These are phyloP conservation scores for Cardiocondyla obscurior DNA, from an alignment of 1,140 invertebrate species.

Conservation along the genomic window DNA sequence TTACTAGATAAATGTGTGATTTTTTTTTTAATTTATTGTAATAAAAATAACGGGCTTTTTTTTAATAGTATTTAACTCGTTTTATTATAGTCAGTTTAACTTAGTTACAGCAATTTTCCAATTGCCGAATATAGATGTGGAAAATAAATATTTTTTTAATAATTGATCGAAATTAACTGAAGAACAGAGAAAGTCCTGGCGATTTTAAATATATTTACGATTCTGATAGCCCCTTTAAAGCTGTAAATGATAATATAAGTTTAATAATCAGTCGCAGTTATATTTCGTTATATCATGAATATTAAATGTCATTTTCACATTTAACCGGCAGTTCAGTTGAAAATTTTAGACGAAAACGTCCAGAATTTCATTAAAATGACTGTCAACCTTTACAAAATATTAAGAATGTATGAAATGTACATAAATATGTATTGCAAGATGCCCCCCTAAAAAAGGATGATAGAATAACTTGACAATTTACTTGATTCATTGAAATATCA, in stretches of 20 bases:
- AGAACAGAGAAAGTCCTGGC: not conserved
- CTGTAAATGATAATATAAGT: not conserved
- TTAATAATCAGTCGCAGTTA: not conserved
- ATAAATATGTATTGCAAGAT: constrained; percentile 23
- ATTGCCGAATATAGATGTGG: not conserved
- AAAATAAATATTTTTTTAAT: not conserved
- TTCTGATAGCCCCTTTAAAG: not conserved
- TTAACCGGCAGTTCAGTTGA: not conserved
- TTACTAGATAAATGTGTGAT: not conserved
- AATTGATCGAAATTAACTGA: not conserved
- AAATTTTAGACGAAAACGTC: constrained; percentile 17
- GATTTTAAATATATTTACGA: not conserved
- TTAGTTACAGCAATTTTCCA: not conserved
- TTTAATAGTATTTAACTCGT: not conserved
- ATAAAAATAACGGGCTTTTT: not conserved
- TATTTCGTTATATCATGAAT: not conserved
- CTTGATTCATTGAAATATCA: not conserved
- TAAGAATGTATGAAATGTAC: constrained; percentile 22
- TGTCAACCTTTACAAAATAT: not conserved
- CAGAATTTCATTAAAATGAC: constrained; percentile 28
- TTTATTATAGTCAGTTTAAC: not conserved
- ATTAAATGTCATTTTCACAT: not conserved
- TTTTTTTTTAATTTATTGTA: not conserved
- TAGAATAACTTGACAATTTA: constrained; percentile 32
- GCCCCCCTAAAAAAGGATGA: not conserved